Evolutionary conservation across 2,113 vertebrate species (phyloP).

Genomic region (Riparia riparia): DNA sequence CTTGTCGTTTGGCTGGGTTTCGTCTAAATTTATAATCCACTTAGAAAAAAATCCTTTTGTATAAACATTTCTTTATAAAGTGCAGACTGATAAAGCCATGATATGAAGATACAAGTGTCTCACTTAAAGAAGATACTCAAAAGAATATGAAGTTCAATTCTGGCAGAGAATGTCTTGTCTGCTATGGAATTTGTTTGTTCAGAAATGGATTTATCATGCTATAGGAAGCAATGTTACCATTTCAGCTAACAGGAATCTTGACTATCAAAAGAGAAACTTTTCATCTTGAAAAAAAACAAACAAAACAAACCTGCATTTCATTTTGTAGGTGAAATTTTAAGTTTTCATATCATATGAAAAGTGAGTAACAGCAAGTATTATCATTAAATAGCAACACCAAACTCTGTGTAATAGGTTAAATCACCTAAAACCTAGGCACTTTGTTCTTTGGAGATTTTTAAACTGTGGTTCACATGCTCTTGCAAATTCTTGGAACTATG

Average conservation of each 20-base stretch:
- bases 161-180: not conserved
- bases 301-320: not conserved
- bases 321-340: not conserved
- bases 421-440: rapidly evolving
- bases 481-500: not conserved
- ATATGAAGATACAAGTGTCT: not conserved
- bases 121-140: not conserved
- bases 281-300: no score
- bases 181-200: not conserved
- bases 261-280: not conserved
- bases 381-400: not conserved
- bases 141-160: not conserved
- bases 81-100: not conserved
- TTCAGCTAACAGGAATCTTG: not conserved
- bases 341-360: not conserved
- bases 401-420: not conserved
- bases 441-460: not conserved
- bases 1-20: not conserved
- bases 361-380: not conserved
- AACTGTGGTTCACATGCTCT: not conserved
- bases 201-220: not conserved
- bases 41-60: not conserved
- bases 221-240: not conserved
- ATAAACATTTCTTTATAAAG: not conserved
- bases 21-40: not conserved